phyloP scores from a whole-genome alignment of 2,113 vertebrate species.

The Equus przewalskii region DNA sequence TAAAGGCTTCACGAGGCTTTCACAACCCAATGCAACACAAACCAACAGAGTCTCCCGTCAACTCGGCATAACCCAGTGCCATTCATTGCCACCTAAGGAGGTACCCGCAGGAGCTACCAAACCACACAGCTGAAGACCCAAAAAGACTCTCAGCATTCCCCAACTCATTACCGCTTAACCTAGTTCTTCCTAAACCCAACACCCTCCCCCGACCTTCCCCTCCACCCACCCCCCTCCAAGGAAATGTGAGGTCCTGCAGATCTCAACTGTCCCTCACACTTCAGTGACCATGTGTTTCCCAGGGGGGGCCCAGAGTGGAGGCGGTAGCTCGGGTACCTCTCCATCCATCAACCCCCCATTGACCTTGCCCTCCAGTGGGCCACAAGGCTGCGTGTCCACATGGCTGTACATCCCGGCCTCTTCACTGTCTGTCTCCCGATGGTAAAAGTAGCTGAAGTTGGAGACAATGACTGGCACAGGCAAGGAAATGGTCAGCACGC shows the following conservation, averaged over 20 bases:
- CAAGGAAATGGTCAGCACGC: constrained; percentile 96
- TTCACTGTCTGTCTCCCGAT: constrained; percentile 92
- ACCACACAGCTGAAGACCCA: constrained; percentile 14
- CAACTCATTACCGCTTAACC: background rate
- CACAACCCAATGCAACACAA: background rate
- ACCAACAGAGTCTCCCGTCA: background rate
- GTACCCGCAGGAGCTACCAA: background rate
- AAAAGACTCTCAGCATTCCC: background rate
- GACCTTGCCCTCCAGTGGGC: constrained; percentile 88
- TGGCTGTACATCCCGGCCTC: constrained; percentile 90
- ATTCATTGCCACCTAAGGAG: background rate
- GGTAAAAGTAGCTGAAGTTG: constrained; percentile 98
- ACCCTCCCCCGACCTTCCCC: background rate
- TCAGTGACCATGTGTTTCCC: constrained; percentile 91
- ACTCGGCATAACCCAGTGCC: background rate
- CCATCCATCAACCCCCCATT: constrained; percentile 83
- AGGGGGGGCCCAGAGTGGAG: constrained; percentile 79
- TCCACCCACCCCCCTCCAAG: background rate
- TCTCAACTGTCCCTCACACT: constrained; percentile 86
- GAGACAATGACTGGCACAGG: constrained; percentile 97
- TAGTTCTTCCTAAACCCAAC: constrained; percentile 56
- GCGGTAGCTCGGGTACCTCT: constrained; percentile 85
- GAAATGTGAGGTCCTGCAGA: constrained; percentile 40
- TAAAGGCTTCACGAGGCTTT: background rate
- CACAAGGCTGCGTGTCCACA: constrained; percentile 87